A percentile compares a stretch with the other conserved stretches of the same genome.
phyloP scores from a whole-genome alignment of 2,797 vertebrate genomes.

The Tokudaia muenninki region DNA sequence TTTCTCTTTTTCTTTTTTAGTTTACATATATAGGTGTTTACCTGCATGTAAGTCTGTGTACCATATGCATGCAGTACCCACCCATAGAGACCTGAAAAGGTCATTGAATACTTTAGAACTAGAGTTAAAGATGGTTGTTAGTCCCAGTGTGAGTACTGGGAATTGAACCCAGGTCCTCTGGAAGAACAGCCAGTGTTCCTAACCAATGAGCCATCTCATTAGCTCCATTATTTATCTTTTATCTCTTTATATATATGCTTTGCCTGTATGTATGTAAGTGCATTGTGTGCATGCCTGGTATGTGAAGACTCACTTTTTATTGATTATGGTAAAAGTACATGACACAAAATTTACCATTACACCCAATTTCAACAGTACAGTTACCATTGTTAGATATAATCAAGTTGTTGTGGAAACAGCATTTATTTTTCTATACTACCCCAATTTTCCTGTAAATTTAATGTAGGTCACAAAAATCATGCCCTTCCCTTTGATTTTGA shows the following conservation, averaged over 20 bases:
- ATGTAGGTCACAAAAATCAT: no score
- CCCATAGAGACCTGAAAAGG: not conserved
- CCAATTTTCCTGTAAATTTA: conserved; percentile 16
- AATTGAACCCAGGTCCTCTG: not conserved
- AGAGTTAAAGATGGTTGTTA: not conserved
- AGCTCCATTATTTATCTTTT: not conserved
- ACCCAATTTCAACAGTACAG: not conserved
- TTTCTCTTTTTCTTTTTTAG: not conserved
- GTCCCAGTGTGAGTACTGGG: not conserved
- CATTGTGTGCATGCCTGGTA: not conserved
- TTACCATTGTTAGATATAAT: not conserved
- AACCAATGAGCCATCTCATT: not conserved
- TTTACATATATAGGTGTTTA: not conserved
- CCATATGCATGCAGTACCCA: not conserved
- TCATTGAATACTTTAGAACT: not conserved
- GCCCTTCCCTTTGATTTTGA: conserved; percentile 59
- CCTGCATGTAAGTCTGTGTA: not conserved
- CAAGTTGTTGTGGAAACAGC: conserved; percentile 1
- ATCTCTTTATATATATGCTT: not conserved
- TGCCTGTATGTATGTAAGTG: not conserved
- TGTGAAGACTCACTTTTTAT: not conserved
- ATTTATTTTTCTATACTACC: conserved; percentile 17
- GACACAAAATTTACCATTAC: not conserved
- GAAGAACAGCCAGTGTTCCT: not conserved
- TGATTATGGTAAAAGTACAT: conserved; percentile 19